These are phyloP conservation scores for Fopius arisanus DNA, from an alignment of 1,140 invertebrate species.

Conservation along the genomic window DNA sequence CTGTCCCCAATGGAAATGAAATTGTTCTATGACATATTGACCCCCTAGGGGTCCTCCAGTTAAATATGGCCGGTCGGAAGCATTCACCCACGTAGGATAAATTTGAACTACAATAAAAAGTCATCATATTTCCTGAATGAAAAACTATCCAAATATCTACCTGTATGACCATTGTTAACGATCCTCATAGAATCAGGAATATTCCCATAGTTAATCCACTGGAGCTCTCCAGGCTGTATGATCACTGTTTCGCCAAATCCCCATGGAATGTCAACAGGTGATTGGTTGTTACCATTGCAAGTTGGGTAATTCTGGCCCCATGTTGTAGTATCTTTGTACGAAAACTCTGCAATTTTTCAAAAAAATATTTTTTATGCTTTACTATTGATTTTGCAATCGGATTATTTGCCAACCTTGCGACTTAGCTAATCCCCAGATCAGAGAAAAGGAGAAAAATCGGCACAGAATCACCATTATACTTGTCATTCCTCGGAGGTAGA, in stretches of 20 bases:
- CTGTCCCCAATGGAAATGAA: slow-evolving; percentile 25
- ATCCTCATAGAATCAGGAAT: background rate
- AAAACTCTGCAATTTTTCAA: background rate
- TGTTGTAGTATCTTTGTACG: background rate
- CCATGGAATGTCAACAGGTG: background rate
- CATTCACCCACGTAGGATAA: background rate
- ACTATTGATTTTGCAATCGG: background rate
- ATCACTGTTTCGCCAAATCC: background rate
- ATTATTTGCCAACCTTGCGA: background rate
- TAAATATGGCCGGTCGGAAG: background rate
- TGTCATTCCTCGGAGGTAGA: background rate
- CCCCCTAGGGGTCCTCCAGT: slow-evolving; percentile 4
- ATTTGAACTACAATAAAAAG: background rate
- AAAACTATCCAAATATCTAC: too few relatives aligned
- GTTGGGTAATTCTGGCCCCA: background rate
- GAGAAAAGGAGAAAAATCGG: background rate
- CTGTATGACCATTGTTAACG: background rate
- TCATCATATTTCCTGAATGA: too few relatives aligned
- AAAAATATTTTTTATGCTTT: background rate
- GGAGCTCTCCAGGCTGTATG: background rate
- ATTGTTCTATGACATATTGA: slow-evolving; percentile 19
- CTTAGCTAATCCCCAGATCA: background rate
- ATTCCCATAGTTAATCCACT: background rate
- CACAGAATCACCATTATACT: background rate
- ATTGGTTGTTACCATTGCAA: background rate